Evolutionary conservation across 2,113 vertebrate genomes (phyloP).

Genomic region (Oxygymnocypris stewartii): DNA sequence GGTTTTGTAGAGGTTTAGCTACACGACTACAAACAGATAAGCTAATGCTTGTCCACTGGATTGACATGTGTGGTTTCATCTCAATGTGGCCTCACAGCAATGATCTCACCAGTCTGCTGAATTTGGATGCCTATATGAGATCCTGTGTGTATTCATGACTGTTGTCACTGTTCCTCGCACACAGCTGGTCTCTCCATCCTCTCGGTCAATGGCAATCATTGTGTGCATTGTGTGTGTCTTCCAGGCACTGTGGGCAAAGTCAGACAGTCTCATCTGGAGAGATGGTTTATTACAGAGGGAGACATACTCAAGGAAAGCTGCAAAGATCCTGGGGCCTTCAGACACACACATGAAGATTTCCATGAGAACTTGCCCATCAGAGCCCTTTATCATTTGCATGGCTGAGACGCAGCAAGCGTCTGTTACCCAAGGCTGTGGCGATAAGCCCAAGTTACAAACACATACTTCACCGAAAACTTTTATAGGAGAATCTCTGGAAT

Average conservation of each 20-base stretch:
- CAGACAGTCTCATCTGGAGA: conserved; percentile 39
- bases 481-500: conserved; percentile 21
- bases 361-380: conserved; percentile 4
- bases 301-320: conserved; percentile 32
- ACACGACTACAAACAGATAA: background rate
- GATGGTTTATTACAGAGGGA: conserved; percentile 50
- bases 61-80: background rate
- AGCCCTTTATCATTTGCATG: conserved; percentile 1
- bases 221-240: conserved; percentile 57
- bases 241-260: conserved; percentile 28
- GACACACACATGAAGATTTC: conserved; percentile 30
- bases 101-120: conserved; percentile 56
- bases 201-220: conserved; percentile 47
- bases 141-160: conserved; percentile 4
- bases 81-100: conserved; percentile 47
- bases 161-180: conserved; percentile 30
- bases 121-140: conserved; percentile 13
- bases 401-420: conserved; percentile 16
- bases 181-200: conserved; percentile 63
- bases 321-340: background rate
- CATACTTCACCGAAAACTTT: conserved; percentile 32
- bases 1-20: background rate
- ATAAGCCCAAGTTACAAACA: conserved; percentile 33
- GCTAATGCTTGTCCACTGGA: background rate
- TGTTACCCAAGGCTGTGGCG: conserved; percentile 8